phyloP scores from a whole-genome alignment of 2,888 invertebrate genomes.

The Callyntrura sp. region DNA sequence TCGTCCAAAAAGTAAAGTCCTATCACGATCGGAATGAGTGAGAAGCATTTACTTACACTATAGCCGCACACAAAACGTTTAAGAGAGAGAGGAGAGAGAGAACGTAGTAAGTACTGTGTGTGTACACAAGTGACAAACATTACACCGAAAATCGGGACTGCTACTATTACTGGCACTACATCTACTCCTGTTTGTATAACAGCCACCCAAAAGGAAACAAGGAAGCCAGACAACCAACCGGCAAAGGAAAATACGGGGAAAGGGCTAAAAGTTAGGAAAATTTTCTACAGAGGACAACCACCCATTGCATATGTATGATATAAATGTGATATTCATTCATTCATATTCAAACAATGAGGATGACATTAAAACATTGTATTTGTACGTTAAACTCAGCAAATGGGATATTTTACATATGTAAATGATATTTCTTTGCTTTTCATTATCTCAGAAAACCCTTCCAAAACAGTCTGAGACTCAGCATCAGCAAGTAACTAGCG shows the following conservation, averaged over 20 bases:
- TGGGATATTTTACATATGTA: conserved; percentile 49
- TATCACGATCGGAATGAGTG: conserved; percentile 24
- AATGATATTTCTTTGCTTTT: conserved; percentile 67
- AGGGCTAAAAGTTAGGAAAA: too few relatives aligned
- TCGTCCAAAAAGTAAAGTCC: conserved; percentile 46
- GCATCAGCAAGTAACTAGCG: background rate
- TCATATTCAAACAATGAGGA: conserved; percentile 26
- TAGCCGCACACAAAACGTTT: background rate
- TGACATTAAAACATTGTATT: conserved; percentile 21
- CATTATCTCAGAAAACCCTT: too few relatives aligned
- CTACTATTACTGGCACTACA: too few relatives aligned
- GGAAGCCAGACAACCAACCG: background rate
- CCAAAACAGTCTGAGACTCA: too few relatives aligned
- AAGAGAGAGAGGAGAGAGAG: too few relatives aligned
- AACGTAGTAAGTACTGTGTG: conserved; percentile 6
- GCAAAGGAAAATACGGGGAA: background rate
- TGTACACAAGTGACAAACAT: conserved; percentile 17
- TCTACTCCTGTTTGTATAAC: background rate
- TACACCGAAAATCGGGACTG: conserved; percentile 2
- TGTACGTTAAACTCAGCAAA: background rate
- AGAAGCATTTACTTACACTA: conserved; percentile 15
- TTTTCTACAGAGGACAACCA: background rate
- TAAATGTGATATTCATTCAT: too few relatives aligned
- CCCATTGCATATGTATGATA: background rate
- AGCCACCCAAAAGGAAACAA: background rate